Evolutionary conservation across 2,797 vertebrate genomes (phyloP).

Genomic region (Lithobates pipiens): DNA sequence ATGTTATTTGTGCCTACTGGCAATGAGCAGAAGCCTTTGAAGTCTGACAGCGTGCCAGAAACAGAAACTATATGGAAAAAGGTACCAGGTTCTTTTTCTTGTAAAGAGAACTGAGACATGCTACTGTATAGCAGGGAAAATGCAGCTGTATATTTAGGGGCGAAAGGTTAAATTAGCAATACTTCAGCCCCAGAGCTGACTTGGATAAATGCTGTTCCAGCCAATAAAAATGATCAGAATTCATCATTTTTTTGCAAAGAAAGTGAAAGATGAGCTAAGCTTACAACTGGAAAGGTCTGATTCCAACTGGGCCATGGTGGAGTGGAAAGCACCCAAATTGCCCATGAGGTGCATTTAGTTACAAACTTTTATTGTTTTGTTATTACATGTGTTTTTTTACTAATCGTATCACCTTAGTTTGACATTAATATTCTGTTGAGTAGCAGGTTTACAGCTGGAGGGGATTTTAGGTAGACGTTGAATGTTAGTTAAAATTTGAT

Average conservation of each 20-base stretch:
- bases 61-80: background rate
- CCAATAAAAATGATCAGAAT: conserved; percentile 26
- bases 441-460: conserved; percentile 25
- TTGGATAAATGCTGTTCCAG: conserved; percentile 15
- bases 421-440: background rate
- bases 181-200: conserved; percentile 18
- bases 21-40: background rate
- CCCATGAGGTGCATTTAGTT: background rate
- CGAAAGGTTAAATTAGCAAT: conserved; percentile 43
- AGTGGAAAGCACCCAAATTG: conserved; percentile 42
- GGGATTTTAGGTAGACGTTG: background rate
- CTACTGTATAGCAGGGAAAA: background rate
- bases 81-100: background rate
- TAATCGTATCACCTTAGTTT: conserved; percentile 12
- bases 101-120: background rate
- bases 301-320: conserved; percentile 36
- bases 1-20: background rate
- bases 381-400: background rate
- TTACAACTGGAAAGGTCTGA: background rate
- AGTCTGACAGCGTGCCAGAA: background rate
- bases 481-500: background rate
- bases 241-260: conserved; percentile 5
- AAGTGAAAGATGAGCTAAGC: conserved; percentile 9
- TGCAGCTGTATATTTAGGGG: conserved; percentile 24
- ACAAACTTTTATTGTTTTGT: conserved; percentile 2